Evolutionary conservation across 2,113 vertebrate species (phyloP), one percentile per base, ranked within the genome.

Genomic region (Aythya baeri): DNA sequence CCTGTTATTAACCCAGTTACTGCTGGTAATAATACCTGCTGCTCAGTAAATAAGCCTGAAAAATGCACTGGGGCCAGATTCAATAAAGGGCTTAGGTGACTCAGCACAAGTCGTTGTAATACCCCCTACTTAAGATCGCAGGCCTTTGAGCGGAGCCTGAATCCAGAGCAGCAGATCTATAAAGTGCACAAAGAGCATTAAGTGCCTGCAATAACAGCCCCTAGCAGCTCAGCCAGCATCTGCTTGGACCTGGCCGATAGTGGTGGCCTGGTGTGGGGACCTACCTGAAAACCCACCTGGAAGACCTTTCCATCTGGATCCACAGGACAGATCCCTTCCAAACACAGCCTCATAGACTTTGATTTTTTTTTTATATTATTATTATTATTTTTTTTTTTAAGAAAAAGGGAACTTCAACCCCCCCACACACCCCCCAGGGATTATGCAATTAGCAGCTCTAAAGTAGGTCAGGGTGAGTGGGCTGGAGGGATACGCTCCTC

Each of bases 1-100:
- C 81, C 81, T 96, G 81, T 95, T 93, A 95, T 96, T 97, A 96
- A 96, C 94, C 93, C 95, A 95, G 87, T 95, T 97, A 93, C 62
- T 84, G 66, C 76, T 93, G 59, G 83, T 95, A 93, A 96, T 96
- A 87, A 93, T 83, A 92, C 77, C 92, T 83, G 67, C 77, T 84
- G 49, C 86, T 92, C 80, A 76, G 46, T 83, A 96, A 94, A 94
- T 73, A 87, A 95, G 71, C 54, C 74, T 87, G 93, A 89, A 92
- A 96, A 94, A 96, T 83, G 80, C 66, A 82, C 86, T 87, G 71
- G 67, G 93, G 75, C 84, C 77, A 94, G 63, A 85, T 85, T 92
- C 91, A 96, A 77, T 73, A 83, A 89, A 96, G 50, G 36, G 54
- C n/a, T 93, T 91, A 79, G 58, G 44, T 96, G 94, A 89, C 91